Evolutionary conservation across 1,140 invertebrate genomes (phyloP).

Genomic region (Asobara japonica): DNA sequence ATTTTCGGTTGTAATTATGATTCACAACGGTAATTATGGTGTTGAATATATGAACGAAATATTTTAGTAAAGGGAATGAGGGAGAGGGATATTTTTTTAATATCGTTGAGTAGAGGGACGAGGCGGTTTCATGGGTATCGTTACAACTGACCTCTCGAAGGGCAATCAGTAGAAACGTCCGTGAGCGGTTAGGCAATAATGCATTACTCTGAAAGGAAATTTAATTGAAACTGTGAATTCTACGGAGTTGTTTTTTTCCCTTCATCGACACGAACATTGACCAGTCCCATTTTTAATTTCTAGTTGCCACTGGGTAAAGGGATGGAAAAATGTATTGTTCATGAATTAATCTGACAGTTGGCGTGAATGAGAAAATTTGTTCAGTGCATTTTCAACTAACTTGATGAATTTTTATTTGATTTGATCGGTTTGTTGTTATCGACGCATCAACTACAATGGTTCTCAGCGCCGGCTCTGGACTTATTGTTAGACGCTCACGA

Average conservation of each 20-base stretch:
- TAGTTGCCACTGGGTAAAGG: no score
- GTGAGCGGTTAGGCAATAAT: conserved; percentile 1
- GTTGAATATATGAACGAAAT: not conserved
- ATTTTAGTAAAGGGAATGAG: not conserved
- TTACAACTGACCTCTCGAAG: not conserved
- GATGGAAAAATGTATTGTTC: no score
- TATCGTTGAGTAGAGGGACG: not conserved
- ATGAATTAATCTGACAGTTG: no score
- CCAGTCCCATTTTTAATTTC: not conserved
- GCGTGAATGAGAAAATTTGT: no score
- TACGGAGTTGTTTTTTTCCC: not conserved
- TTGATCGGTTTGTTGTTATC: no score
- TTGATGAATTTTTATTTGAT: no score
- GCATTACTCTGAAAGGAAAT: not conserved
- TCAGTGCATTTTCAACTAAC: no score
- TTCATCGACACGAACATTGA: not conserved
- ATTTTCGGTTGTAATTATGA: no score
- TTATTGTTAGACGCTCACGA: no score
- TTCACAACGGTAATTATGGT: not conserved
- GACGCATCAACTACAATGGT: no score
- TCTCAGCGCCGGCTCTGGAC: no score
- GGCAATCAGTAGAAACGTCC: conserved; percentile 10
- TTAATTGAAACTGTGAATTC: conserved; percentile 12
- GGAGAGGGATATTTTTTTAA: not conserved
- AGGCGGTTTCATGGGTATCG: not conserved